These are phyloP conservation scores for Odocoileus hemionus DNA, from an alignment of 2,113 vertebrate species.

Conservation along the genomic window DNA sequence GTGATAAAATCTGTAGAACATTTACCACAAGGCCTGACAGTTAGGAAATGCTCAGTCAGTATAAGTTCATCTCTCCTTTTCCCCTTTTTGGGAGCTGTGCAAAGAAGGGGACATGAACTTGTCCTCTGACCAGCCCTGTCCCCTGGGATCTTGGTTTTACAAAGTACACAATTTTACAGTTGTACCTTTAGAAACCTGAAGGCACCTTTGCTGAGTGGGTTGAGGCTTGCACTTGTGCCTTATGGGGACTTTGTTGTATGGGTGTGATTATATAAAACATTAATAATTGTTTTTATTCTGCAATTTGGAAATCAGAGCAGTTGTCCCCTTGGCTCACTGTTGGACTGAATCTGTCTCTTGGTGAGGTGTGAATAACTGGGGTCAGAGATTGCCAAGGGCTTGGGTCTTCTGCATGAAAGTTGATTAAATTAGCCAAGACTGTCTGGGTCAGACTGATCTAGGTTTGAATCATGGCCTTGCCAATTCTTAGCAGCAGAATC, in stretches of 20 bases:
- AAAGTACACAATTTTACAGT: slow-evolving; percentile 11
- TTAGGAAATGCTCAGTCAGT: background rate
- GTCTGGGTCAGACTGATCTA: background rate
- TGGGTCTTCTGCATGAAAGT: background rate
- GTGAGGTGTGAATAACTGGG: background rate
- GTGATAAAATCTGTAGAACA: background rate
- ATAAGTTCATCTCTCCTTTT: background rate
- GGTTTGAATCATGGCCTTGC: background rate
- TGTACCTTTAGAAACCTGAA: background rate
- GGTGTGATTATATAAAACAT: background rate
- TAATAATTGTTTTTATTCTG: background rate
- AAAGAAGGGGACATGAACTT: background rate
- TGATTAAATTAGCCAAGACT: background rate
- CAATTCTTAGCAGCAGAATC: background rate
- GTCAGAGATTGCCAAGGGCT: background rate
- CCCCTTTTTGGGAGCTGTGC: background rate
- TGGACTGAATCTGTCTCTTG: background rate
- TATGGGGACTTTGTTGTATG: background rate
- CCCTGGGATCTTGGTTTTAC: background rate
- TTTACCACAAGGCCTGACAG: background rate
- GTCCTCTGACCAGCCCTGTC: background rate
- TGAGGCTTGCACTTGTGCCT: background rate
- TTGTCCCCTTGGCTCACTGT: background rate
- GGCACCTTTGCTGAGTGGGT: background rate
- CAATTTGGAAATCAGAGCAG: background rate